Conservation (phyloP, 2,888 invertebrate species). For the Taenaris catops region DNA sequence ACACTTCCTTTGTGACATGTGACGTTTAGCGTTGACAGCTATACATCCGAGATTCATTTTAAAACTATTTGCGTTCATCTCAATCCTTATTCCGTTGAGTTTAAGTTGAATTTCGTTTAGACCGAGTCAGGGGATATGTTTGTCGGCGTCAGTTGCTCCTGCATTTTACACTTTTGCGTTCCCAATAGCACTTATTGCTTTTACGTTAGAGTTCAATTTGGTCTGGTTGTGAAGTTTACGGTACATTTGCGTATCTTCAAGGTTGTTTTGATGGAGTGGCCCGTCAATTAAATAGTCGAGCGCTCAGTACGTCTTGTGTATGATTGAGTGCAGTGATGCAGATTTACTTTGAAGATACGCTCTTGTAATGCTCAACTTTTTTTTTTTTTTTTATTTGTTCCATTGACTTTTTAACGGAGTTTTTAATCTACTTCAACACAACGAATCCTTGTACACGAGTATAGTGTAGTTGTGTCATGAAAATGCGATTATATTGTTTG, state of each 20-base stretch:
- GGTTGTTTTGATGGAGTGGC: slow-evolving; percentile 73
- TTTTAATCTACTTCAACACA: too few relatives aligned
- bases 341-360: slow-evolving; percentile 50
- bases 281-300: slow-evolving; percentile 72
- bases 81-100: neutral
- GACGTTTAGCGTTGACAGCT: slow-evolving; percentile 58
- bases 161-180: slow-evolving; percentile 17
- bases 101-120: slow-evolving; percentile 6
- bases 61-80: slow-evolving; percentile 16
- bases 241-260: slow-evolving; percentile 42
- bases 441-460: too few relatives aligned
- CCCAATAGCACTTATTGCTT: slow-evolving; percentile 29
- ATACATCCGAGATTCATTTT: slow-evolving; percentile 35
- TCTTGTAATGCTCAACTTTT: slow-evolving; percentile 22
- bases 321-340: slow-evolving; percentile 74
- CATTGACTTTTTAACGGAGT: slow-evolving; percentile 18
- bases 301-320: slow-evolving; percentile 54
- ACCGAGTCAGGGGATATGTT: neutral
- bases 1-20: slow-evolving; percentile 48
- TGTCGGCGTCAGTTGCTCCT: slow-evolving; percentile 14
- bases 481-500: too few relatives aligned
- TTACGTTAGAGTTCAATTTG: slow-evolving; percentile 38
- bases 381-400: slow-evolving; percentile 24
- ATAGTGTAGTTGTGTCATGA: too few relatives aligned
- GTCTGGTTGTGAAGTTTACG: slow-evolving; percentile 24